Evolutionary conservation across 2,888 invertebrate species (phyloP).

Genomic region (Epicampocera succincta): DNA sequence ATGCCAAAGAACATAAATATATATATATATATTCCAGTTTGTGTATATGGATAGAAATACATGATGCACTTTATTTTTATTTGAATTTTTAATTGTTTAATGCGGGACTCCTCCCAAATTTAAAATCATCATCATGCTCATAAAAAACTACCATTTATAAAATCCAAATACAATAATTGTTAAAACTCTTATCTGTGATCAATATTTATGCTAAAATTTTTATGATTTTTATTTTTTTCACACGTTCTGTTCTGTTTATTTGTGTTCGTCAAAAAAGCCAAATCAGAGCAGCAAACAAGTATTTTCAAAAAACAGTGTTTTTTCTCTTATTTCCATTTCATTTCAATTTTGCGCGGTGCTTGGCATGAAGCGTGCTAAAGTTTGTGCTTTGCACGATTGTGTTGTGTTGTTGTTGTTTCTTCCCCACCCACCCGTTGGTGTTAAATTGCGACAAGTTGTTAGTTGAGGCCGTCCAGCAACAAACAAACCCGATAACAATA

Average conservation of each 20-base stretch:
- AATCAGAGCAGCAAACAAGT: neutral
- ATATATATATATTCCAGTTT: too few species aligned
- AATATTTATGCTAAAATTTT: conserved; percentile 10
- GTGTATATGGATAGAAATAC: too few species aligned
- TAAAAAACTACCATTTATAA: neutral
- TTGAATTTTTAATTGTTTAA: conserved; percentile 59
- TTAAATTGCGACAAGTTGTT: conserved; percentile 64
- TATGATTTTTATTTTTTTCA: conserved; percentile 42
- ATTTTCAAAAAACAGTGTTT: conserved; percentile 21
- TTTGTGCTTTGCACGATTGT: conserved; percentile 5
- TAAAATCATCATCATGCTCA: neutral
- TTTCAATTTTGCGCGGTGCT: conserved; percentile 41
- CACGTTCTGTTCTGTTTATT: conserved; percentile 25
- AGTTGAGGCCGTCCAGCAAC: conserved; percentile 14
- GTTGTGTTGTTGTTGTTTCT: conserved; percentile 19
- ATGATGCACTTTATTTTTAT: conserved; percentile 10
- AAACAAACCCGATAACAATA: conserved; percentile 15
- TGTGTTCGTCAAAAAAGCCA: neutral
- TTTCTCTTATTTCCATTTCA: neutral
- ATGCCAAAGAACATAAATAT: too few species aligned
- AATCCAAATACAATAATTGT: neutral
- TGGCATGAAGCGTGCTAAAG: conserved; percentile 59
- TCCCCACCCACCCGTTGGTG: conserved; percentile 34
- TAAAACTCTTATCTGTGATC: neutral
- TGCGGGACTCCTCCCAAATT: conserved; percentile 2